Evolutionary conservation across 2,888 invertebrate genomes (phyloP).

Genomic region (Heliconius ethilla): DNA sequence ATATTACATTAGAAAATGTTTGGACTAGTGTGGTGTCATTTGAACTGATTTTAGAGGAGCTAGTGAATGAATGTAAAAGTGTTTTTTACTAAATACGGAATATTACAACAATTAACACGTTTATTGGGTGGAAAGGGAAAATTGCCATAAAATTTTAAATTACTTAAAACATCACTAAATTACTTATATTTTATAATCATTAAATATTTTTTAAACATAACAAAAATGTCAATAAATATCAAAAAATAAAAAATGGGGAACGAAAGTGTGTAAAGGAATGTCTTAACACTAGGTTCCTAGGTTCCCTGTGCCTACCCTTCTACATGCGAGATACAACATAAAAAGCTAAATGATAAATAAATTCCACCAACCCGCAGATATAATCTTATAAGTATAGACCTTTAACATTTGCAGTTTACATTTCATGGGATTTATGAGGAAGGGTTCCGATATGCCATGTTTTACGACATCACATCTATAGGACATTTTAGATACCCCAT

Average conservation of each 20-base stretch:
- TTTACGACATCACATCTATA: slow-evolving; percentile 36
- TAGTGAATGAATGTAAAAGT: not conserved
- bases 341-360: not conserved
- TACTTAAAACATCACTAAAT: too few relatives aligned
- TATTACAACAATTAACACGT: not conserved
- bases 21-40: not conserved
- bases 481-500: slow-evolving; percentile 17
- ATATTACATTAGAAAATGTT: slow-evolving; percentile 7
- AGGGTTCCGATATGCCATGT: slow-evolving; percentile 31
- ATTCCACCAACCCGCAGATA: not conserved
- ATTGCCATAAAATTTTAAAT: too few relatives aligned
- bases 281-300: too few relatives aligned
- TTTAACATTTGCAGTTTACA: slow-evolving; percentile 40
- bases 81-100: not conserved
- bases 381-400: slow-evolving; percentile 32
- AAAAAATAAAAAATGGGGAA: too few relatives aligned
- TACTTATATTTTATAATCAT: too few relatives aligned
- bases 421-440: slow-evolving; percentile 37
- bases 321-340: too few relatives aligned
- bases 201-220: too few relatives aligned
- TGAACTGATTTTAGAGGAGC: not conserved
- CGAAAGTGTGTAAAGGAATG: too few relatives aligned
- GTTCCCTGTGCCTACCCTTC: too few relatives aligned
- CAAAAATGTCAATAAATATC: too few relatives aligned
- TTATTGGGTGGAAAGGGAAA: too few relatives aligned